Evolutionary conservation across 1,140 invertebrate species (phyloP).

Genomic region (Panagrolaimus sp.): DNA sequence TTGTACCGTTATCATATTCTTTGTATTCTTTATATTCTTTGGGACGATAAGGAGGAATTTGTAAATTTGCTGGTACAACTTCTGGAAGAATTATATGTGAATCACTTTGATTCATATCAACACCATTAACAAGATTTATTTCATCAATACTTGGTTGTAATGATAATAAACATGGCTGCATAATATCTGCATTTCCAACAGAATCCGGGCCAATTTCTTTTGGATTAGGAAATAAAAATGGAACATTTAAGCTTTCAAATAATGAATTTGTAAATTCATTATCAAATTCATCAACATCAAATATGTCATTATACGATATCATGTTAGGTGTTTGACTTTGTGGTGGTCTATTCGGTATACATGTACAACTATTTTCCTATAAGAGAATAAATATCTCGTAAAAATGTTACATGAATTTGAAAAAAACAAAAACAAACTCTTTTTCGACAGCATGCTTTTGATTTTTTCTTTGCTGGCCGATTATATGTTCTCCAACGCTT

Average conservation of each 20-base stretch:
- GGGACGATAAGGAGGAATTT: background rate
- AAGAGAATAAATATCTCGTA: too few species aligned
- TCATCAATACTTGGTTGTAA: conserved; percentile 93
- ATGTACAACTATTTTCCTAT: background rate
- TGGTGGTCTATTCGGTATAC: conserved; percentile 19
- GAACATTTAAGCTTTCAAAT: conserved; percentile 65
- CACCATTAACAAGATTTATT: conserved; percentile 65
- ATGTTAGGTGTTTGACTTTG: conserved; percentile 55
- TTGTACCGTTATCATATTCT: too few species aligned
- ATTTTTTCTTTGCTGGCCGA: conserved; percentile 26
- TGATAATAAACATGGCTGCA: conserved; percentile 91
- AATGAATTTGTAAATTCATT: conserved; percentile 58
- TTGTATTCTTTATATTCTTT: too few species aligned
- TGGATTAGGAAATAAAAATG: conserved; percentile 89
- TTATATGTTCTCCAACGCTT: conserved; percentile 83
- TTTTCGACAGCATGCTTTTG: conserved; percentile 37
- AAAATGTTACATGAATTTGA: conserved; percentile 35
- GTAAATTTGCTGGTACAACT: background rate
- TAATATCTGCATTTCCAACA: conserved; percentile 80
- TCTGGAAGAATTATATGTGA: background rate
- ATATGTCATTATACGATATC: conserved; percentile 23
- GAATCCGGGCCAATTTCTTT: conserved; percentile 82
- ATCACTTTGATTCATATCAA: background rate
- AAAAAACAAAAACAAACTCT: conserved; percentile 28
- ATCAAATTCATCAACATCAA: conserved; percentile 48